A percentile compares a stretch with the other conserved stretches of the same genome.
Conservation (phyloP, 2,797 vertebrate species). For the Esox lucius region DNA sequence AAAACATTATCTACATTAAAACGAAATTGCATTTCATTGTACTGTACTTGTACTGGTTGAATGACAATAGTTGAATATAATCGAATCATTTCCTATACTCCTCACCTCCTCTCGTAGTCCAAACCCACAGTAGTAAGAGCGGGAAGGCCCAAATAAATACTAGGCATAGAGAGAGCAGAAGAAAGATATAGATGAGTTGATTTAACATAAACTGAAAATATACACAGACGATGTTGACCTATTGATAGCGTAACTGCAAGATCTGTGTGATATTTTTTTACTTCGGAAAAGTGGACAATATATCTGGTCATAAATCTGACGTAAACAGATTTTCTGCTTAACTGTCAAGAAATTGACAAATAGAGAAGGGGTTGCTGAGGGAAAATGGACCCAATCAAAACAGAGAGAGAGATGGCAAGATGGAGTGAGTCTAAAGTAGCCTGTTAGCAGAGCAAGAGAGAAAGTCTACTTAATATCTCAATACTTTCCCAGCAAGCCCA, state of each 20-base stretch:
- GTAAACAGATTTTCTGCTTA: background rate
- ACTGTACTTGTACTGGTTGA: no score
- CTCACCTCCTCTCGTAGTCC: no score
- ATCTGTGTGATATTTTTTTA: background rate
- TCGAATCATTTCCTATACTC: no score
- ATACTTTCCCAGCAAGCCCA: background rate
- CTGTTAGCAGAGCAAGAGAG: background rate
- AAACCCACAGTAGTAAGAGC: no score
- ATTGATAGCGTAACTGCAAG: background rate
- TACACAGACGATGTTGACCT: no score
- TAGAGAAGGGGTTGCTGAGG: background rate
- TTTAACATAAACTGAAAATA: background rate
- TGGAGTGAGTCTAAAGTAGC: background rate
- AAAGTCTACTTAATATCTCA: background rate
- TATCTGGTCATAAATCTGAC: background rate
- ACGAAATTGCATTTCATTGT: no score
- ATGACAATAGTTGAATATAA: no score
- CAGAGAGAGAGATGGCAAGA: background rate
- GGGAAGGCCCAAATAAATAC: no score
- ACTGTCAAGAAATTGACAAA: background rate
- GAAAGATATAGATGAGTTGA: background rate
- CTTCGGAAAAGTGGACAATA: background rate
- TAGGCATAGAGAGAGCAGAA: background rate
- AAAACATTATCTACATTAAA: no score
- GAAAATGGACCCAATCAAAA: background rate